Base-by-base conservation (phyloP, 2,113 vertebrate genomes). In the Thamnophis sirtalis region DNA sequence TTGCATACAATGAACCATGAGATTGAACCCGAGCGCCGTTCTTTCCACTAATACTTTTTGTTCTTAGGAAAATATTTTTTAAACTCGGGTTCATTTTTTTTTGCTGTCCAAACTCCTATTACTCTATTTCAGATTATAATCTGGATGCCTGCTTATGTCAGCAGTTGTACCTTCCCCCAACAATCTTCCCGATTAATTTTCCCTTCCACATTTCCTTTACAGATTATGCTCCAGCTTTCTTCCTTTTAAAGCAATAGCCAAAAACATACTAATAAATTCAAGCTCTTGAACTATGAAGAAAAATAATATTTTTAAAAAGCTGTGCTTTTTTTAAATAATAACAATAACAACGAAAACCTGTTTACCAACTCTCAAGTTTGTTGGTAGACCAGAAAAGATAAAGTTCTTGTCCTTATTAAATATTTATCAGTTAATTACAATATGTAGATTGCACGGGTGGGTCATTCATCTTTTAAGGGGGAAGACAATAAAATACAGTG, bases 401-500 rank as follows among this genome's bases (percentile, higher is more conserved):
- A 96, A 90, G 94, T 96, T 95, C 94, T 92, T 93, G 73, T 84
- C 89, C 8, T 13, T 22, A 89, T 93, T 91, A 95, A 97, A 96
- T 95, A 95, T 94, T 95, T 91, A 96, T 94, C 84, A 95, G 80
- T 95, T 93, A 91, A 91, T 95, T 92, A 95, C 92, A 93, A 96
- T 86, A 94, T 94, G 95, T 94, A 93, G 95, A 95, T 94, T 92
- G 13, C 93, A 58, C 94, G 91, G 89, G 90, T 87, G 38, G 94
- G 93, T 94, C 95, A 96, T 96, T 96, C 95, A 94, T 96, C 96
- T 97, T 94, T 94, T 95, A 93, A 92, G 95, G 54, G 54, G 90
- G 19, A 92, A 96, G 94, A 95, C 17, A 73, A 94, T 91, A 91
- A 96, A 96, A 96, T 54, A 93, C 24, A 92, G 24, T 68, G 9